These are phyloP conservation scores for Fopius arisanus DNA, from an alignment of 1,140 invertebrate genomes.

Conservation along the genomic window DNA sequence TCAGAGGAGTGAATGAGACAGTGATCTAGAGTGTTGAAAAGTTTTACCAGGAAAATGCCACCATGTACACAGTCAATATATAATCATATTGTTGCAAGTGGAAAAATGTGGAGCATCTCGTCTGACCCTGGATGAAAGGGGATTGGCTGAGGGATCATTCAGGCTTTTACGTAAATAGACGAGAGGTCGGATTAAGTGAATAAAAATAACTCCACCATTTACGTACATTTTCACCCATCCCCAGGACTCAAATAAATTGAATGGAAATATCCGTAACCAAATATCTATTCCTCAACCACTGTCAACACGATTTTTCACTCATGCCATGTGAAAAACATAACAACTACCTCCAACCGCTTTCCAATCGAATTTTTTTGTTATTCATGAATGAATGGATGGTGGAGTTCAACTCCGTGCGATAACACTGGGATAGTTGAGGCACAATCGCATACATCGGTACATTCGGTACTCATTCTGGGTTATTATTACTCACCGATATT, in stretches of 20 bases:
- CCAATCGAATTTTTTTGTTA: neutral
- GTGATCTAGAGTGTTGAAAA: neutral
- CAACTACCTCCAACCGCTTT: neutral
- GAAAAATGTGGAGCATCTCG: conserved; percentile 3
- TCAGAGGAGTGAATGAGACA: neutral
- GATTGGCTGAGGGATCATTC: conserved; percentile 22
- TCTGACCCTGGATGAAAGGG: neutral
- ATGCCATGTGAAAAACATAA: neutral
- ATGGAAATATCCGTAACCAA: neutral
- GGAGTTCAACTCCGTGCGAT: neutral
- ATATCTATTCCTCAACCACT: neutral
- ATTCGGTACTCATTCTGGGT: neutral
- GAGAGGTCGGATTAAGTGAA: conserved; percentile 1
- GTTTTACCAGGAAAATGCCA: neutral
- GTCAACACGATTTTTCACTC: neutral
- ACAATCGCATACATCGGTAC: neutral
- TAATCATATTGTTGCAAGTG: neutral
- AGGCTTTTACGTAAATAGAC: conserved; percentile 28
- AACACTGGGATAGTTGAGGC: neutral
- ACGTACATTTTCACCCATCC: neutral
- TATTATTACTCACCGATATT: conserved; percentile 49
- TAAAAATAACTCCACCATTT: neutral
- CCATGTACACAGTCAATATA: neutral
- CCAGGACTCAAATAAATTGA: neutral
- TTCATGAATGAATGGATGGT: neutral